A percentile compares a stretch with the other conserved stretches of the same genome.
Evolutionary conservation across 2,888 invertebrate species (phyloP).

Genomic region (Eristalis arbustorum): DNA sequence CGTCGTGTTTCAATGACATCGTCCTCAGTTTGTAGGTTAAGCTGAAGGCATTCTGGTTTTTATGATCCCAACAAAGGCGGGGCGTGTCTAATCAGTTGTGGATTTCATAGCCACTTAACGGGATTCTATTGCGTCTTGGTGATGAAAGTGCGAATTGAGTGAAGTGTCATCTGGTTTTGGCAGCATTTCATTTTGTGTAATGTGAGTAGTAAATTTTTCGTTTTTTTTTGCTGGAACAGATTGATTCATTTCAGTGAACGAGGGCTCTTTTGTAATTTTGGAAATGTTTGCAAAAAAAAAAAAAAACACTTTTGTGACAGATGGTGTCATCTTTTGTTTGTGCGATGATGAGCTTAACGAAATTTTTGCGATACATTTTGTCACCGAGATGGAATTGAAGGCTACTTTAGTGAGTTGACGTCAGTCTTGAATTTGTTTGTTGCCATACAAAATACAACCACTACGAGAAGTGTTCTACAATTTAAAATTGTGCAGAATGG

Average conservation of each 20-base stretch:
- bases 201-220: not conserved
- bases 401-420: too few relatives aligned
- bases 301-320: not conserved
- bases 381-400: too few relatives aligned
- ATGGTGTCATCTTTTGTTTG: not conserved
- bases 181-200: not conserved
- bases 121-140: not conserved
- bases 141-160: not conserved
- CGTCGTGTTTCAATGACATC: not conserved
- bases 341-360: too few relatives aligned
- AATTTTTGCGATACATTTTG: too few relatives aligned
- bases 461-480: too few relatives aligned
- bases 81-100: not conserved
- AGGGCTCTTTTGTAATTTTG: not conserved
- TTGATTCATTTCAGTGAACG: not conserved
- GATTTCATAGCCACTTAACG: not conserved
- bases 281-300: not conserved
- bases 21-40: not conserved
- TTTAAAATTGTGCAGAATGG: too few relatives aligned
- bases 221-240: not conserved
- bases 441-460: too few relatives aligned
- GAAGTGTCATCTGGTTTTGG: not conserved
- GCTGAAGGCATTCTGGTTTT: not conserved
- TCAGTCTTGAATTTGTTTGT: too few relatives aligned
- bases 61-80: not conserved